Evolutionary conservation across 1,140 invertebrate species (phyloP), one percentile per base, ranked within the genome.

Genomic region (Apis dorsata): DNA sequence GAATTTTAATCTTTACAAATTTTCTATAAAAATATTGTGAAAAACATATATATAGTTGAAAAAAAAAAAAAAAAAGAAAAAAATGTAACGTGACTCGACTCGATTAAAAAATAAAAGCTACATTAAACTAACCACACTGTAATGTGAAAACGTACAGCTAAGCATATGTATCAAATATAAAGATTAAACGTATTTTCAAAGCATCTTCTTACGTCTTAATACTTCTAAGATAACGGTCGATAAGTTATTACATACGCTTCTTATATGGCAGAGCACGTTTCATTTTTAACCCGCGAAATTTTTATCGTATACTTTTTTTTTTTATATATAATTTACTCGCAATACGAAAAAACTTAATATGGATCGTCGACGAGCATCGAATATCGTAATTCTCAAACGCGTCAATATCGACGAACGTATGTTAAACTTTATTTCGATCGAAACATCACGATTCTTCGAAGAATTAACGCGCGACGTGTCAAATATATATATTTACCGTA

Each of bases 121-220:
- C 7, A 13, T 51, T 17, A 57, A 15, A n/a, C 13, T n/a, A 55
- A 51, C 19, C 24, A 17, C 5, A 34, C 28, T 60, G 24, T 7
- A 69, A 44, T 24, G 7, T 51, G 1, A 76, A 69, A 77, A 49
- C 59, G 53, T 65, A 69, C n/a, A 53, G 44, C 53, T 82, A 82
- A 82, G 80, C 73, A 21, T 21, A 59, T 69, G 55, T 77, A 82
- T 77, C 53, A 82, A 69, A 82, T 77, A 82, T 57, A 53, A 49
- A 82, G 44, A 70, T 69, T 76, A 82, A 76, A 60, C 60, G 24
- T 53, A 34, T 59, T 75, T 81, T 51, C 53, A 66, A 65, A 21
- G 55, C 55, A 62, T 82, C 55, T 60, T 69, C 55, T 76, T 76
- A 76, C 80, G 53, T 19, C 65, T n/a, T 69, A 69, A 69, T 69